A percentile compares a stretch with the other conserved stretches of the same genome.
phyloP scores from a whole-genome alignment of 2,888 invertebrate genomes.

The Willowsia nigromaculata region DNA sequence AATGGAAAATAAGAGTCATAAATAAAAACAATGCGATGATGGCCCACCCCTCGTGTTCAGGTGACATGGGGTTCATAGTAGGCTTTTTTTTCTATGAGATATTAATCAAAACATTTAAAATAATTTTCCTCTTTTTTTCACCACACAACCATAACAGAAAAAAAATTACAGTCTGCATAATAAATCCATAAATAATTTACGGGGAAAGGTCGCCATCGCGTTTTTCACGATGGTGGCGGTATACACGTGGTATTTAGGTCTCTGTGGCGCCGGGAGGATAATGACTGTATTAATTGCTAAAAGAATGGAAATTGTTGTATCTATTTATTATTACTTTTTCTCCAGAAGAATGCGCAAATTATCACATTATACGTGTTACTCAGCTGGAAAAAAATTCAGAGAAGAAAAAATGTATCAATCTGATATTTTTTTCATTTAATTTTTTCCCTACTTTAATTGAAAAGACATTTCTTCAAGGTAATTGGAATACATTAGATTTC shows the following conservation, averaged over 20 bases:
- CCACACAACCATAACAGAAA: too few species aligned
- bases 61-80: not conserved
- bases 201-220: not conserved
- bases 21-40: not conserved
- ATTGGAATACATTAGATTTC: not conserved
- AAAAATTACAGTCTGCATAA: too few species aligned
- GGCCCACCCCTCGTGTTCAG: too few species aligned
- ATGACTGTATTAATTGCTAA: too few species aligned
- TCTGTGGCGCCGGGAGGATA: too few species aligned
- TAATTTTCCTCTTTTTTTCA: not conserved
- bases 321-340: too few species aligned
- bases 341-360: not conserved
- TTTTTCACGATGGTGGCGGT: not conserved
- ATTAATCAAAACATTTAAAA: conserved; percentile 17
- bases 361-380: not conserved
- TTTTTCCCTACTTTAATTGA: not conserved
- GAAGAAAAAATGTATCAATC: not conserved
- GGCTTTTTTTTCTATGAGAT: not conserved
- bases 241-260: not conserved
- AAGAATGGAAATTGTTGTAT: too few species aligned
- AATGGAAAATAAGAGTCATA: not conserved
- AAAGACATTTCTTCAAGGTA: not conserved
- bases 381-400: not conserved
- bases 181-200: not conserved
- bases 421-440: not conserved